Evolutionary conservation across 2,113 vertebrate genomes (phyloP).

Genomic region (Oreochromis aureus): DNA sequence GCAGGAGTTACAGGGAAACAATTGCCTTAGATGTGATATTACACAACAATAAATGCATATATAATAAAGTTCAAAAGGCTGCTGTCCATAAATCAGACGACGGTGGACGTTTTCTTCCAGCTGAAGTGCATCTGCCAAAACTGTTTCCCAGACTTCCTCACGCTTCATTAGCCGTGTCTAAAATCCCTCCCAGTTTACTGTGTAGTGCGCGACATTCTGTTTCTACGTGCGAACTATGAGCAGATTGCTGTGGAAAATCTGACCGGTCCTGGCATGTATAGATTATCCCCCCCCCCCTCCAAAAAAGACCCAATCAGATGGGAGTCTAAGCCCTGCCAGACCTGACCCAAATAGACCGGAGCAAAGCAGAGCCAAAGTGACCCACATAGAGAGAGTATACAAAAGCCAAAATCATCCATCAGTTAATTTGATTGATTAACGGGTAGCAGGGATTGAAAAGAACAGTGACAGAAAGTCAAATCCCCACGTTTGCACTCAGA

Average conservation of each 20-base stretch:
- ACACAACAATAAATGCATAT: neutral
- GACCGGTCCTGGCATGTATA: neutral
- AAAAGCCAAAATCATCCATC: neutral
- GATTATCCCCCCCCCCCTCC: neutral
- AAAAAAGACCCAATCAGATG: neutral
- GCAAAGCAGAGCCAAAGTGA: neutral
- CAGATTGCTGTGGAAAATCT: neutral
- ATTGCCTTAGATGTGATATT: neutral
- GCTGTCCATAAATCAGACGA: neutral
- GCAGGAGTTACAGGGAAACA: neutral
- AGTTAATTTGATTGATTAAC: neutral
- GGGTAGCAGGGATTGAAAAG: neutral
- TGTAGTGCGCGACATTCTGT: neutral
- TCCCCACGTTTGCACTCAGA: neutral
- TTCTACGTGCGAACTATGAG: neutral
- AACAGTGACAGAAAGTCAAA: neutral
- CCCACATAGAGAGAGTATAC: neutral
- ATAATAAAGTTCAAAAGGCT: neutral
- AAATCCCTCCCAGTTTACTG: neutral
- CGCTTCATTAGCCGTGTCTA: neutral
- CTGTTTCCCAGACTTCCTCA: neutral
- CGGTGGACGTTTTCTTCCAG: neutral
- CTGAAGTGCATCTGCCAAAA: neutral
- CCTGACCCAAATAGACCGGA: neutral
- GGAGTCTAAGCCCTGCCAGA: neutral